Evolutionary conservation across 2,797 vertebrate genomes (phyloP).

Genomic region (Sciurus carolinensis): DNA sequence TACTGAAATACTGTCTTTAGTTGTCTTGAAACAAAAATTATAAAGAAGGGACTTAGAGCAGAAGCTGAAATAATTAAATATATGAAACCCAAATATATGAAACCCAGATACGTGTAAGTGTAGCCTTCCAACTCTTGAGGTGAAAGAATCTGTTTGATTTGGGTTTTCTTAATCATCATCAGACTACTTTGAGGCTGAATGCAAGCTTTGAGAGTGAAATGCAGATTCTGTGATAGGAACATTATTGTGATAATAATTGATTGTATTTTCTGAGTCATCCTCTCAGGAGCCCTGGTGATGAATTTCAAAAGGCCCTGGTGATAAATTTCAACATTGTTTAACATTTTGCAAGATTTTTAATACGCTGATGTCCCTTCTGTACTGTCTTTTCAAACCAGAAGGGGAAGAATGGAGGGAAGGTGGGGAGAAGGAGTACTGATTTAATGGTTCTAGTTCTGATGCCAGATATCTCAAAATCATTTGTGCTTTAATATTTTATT

Average conservation of each 20-base stretch:
- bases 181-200: conserved; percentile 68
- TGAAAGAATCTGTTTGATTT: not conserved
- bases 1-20: conserved; percentile 85
- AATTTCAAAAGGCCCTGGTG: conserved; percentile 62
- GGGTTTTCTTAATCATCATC: conserved; percentile 78
- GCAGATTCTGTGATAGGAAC: conserved; percentile 84
- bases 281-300: conserved; percentile 47
- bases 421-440: not conserved
- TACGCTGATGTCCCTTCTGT: conserved; percentile 56
- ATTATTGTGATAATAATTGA: conserved; percentile 80
- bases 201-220: conserved; percentile 81
- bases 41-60: conserved; percentile 72
- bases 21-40: conserved; percentile 86
- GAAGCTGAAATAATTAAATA: conserved; percentile 82
- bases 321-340: conserved; percentile 74
- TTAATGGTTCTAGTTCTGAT: not conserved
- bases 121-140: not conserved
- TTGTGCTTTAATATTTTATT: not conserved
- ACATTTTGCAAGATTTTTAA: conserved; percentile 79
- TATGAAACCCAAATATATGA: conserved; percentile 9
- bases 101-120: not conserved
- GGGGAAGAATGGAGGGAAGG: not conserved
- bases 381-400: conserved; percentile 41
- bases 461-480: not conserved
- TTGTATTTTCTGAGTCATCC: conserved; percentile 68